Evolutionary conservation across 1,140 invertebrate species (phyloP).

Genomic region (Apocrypta bakeri): DNA sequence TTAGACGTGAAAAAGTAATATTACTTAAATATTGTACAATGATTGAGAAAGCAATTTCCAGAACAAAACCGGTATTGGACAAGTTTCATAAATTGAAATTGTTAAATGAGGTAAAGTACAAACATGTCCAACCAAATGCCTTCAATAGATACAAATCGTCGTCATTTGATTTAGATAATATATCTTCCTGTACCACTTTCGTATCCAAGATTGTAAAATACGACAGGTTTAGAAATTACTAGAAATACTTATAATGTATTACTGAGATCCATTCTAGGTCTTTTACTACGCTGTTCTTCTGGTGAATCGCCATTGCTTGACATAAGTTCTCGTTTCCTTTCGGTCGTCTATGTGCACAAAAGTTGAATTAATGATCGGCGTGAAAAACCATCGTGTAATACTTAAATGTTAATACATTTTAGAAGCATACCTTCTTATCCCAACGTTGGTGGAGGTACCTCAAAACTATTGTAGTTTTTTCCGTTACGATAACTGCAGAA

Average conservation of each 20-base stretch:
- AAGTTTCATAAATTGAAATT: neutral
- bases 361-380: slow-evolving; percentile 21
- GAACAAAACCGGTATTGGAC: slow-evolving; percentile 22
- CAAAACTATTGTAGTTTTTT: slow-evolving; percentile 94
- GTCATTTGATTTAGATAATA: slow-evolving; percentile 41
- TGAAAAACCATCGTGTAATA: too few relatives aligned
- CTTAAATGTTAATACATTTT: neutral
- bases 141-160: slow-evolving; percentile 32
- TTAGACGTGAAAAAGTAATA: slow-evolving; percentile 3
- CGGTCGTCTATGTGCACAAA: slow-evolving; percentile 61
- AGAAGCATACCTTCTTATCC: slow-evolving; percentile 86
- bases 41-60: slow-evolving; percentile 32
- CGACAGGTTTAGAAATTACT: slow-evolving; percentile 34
- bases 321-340: slow-evolving; percentile 69
- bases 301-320: slow-evolving; percentile 67
- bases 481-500: slow-evolving; percentile 92
- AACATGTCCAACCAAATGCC: slow-evolving; percentile 41
- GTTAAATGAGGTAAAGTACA: slow-evolving; percentile 18
- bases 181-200: slow-evolving; percentile 17
- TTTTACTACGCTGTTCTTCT: slow-evolving; percentile 71
- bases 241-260: slow-evolving; percentile 62
- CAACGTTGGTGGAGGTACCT: slow-evolving; percentile 95
- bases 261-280: slow-evolving; percentile 69
- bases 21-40: slow-evolving; percentile 45
- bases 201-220: slow-evolving; percentile 37